Conservation (phyloP, 35 echinoderm and acorn worm species). For the Heliocidaris erythrogramma region DNA sequence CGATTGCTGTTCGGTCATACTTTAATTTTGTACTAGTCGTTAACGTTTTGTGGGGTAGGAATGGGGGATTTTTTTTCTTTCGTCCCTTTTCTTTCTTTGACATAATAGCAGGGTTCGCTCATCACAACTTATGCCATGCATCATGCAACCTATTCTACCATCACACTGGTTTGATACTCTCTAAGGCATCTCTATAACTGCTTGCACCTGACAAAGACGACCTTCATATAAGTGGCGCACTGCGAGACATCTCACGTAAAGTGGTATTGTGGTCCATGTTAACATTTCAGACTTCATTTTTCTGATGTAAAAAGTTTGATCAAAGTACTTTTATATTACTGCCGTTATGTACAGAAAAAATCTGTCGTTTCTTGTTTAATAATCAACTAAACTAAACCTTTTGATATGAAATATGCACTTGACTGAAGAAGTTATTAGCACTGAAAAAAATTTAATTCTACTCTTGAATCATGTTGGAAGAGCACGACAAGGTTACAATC, state of each 20-base stretch:
- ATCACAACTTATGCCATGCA: not conserved
- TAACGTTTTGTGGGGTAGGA: not conserved
- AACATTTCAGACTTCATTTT: not conserved
- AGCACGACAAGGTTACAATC: not conserved
- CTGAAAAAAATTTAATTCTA: not conserved
- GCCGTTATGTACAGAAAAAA: not conserved
- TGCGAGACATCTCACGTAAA: not conserved
- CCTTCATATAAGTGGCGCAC: not conserved
- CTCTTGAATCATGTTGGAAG: not conserved
- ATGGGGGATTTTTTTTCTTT: not conserved
- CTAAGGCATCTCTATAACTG: not conserved
- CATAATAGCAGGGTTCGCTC: not conserved
- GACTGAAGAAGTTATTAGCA: not conserved
- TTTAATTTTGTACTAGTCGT: not conserved
- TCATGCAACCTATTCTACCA: slow-evolving; percentile 10
- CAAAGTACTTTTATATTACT: not conserved
- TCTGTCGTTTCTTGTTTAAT: not conserved
- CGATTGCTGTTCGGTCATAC: not conserved
- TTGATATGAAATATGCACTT: not conserved
- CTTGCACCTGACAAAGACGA: slow-evolving; percentile 2
- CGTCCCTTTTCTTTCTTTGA: not conserved
- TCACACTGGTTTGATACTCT: not conserved
- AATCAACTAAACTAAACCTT: not conserved
- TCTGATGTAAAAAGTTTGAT: not conserved
- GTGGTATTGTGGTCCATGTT: not conserved